Conservation (phyloP, 2,888 invertebrate genomes). For the Zeuzera pyrina region DNA sequence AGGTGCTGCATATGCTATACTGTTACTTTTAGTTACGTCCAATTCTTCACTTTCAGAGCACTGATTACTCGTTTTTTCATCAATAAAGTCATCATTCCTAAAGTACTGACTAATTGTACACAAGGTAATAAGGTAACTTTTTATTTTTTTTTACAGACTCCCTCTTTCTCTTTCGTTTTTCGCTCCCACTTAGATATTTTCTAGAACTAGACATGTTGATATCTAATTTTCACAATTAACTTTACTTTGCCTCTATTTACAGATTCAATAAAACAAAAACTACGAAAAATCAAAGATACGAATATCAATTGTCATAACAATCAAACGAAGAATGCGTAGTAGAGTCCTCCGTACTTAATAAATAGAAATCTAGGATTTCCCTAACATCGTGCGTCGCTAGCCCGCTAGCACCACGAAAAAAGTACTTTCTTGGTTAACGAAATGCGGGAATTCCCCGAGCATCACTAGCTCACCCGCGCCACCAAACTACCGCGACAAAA, state of each 20-base stretch:
- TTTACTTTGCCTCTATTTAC: slow-evolving; percentile 3
- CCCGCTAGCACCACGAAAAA: slow-evolving; percentile 3
- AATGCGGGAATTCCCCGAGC: slow-evolving; percentile 3
- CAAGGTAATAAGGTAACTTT: slow-evolving; percentile 5
- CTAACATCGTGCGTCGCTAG: neutral
- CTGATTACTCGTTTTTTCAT: slow-evolving; percentile 3
- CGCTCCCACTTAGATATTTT: too few species aligned
- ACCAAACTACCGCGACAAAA: slow-evolving; percentile 5
- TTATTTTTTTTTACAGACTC: slow-evolving; percentile 1
- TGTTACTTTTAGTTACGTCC: slow-evolving; percentile 5
- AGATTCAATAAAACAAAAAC: slow-evolving; percentile 3
- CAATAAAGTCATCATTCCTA: slow-evolving; percentile 3
- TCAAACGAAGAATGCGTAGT: slow-evolving; percentile 5
- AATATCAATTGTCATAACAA: slow-evolving; percentile 7
- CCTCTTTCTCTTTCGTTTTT: too few species aligned
- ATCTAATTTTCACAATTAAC: slow-evolving; percentile 3
- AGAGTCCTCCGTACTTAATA: slow-evolving; percentile 7
- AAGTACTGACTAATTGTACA: slow-evolving; percentile 3
- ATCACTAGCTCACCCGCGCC: slow-evolving; percentile 1
- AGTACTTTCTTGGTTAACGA: slow-evolving; percentile 4
- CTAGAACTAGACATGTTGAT: too few species aligned
- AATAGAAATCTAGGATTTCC: slow-evolving; percentile 2
- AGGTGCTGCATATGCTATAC: slow-evolving; percentile 6
- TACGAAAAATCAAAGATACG: slow-evolving; percentile 7
- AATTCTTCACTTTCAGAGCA: slow-evolving; percentile 4